These are phyloP conservation scores for Drosophila arizonae DNA, from an alignment of 1,140 invertebrate species.

Conservation along the genomic window DNA sequence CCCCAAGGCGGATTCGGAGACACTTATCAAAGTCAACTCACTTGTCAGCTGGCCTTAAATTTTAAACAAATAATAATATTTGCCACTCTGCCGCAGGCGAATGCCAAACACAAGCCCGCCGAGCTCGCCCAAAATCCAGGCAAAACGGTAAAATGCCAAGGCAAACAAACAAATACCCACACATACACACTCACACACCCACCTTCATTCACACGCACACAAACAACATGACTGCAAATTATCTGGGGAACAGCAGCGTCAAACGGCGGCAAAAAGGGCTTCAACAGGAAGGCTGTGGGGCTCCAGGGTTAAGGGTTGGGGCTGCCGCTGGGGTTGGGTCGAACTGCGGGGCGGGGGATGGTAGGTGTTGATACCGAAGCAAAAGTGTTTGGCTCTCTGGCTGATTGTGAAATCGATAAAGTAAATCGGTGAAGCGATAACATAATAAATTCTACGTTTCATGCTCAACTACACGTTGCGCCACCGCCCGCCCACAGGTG, in stretches of 20 bases:
- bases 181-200: constrained; percentile 14
- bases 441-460: constrained; percentile 80
- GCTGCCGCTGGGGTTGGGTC: neutral
- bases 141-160: constrained; percentile 52
- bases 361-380: constrained; percentile 28
- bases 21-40: constrained; percentile 61
- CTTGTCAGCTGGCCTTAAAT: constrained; percentile 57
- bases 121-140: constrained; percentile 17
- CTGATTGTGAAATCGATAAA: constrained; percentile 80
- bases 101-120: constrained; percentile 25
- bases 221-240: constrained; percentile 57
- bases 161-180: constrained; percentile 58
- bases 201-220: constrained; percentile 10
- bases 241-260: constrained; percentile 62
- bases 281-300: constrained; percentile 6
- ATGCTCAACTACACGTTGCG: constrained; percentile 70
- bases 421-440: constrained; percentile 80
- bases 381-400: constrained; percentile 29
- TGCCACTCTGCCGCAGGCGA: constrained; percentile 51
- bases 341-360: neutral
- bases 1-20: constrained; percentile 27
- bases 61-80: constrained; percentile 80
- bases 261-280: constrained; percentile 41
- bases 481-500: constrained; percentile 30
- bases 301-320: neutral